Conservation (phyloP, 2,113 vertebrate species). For the Thalassarche chlororhynchos region DNA sequence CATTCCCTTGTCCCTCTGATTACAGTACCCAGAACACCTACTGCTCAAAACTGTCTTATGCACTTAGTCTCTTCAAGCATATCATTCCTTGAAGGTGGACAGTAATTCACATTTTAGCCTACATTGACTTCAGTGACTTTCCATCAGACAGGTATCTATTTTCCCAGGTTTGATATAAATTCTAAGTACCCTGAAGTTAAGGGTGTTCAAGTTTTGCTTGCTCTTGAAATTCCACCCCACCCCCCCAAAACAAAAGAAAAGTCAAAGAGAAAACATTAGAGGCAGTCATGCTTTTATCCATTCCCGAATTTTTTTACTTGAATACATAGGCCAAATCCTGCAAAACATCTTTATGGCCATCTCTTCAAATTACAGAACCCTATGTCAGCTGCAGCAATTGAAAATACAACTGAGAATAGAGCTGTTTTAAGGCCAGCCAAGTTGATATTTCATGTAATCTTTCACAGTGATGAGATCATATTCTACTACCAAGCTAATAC, state of each 20-base stretch:
- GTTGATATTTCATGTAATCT: conserved; percentile 69
- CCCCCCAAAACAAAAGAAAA: too few relatives aligned
- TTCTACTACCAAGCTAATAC: conserved; percentile 54
- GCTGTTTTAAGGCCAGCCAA: conserved; percentile 62
- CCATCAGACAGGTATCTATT: neutral
- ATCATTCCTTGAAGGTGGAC: neutral
- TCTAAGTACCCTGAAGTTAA: neutral
- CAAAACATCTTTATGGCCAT: conserved; percentile 51
- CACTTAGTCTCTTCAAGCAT: neutral
- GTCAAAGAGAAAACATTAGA: neutral
- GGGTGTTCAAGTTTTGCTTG: neutral
- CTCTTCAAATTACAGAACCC: conserved; percentile 58
- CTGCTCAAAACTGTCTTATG: neutral
- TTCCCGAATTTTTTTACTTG: neutral
- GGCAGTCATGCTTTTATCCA: neutral
- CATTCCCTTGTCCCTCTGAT: neutral
- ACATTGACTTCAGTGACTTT: neutral
- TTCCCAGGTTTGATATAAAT: neutral
- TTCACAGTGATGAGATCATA: conserved; percentile 68
- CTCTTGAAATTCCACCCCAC: conserved; percentile 3
- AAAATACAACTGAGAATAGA: conserved; percentile 58
- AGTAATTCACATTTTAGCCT: neutral
- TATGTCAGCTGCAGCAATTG: conserved; percentile 38
- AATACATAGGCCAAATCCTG: neutral
- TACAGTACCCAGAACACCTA: neutral